A percentile compares a stretch with the other conserved stretches of the same genome.
Conservation (phyloP, 1,140 invertebrate species). For the Bombus difficillimus region DNA sequence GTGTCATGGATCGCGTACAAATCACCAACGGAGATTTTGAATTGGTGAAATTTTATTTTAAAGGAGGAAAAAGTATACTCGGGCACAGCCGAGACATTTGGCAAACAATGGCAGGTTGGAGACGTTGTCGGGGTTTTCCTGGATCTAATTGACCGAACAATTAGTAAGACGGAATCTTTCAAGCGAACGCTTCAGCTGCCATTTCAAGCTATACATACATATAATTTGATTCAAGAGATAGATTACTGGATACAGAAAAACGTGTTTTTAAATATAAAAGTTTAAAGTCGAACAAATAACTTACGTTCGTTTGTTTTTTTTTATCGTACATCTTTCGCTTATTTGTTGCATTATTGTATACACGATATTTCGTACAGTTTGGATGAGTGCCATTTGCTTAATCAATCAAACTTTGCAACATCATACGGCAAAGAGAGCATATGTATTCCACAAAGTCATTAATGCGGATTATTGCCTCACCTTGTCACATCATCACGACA, state of each 20-base stretch:
- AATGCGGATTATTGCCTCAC: conserved; percentile 21
- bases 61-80: conserved; percentile 97
- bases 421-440: neutral
- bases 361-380: neutral
- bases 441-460: conserved; percentile 3
- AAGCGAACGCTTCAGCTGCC: conserved; percentile 78
- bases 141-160: conserved; percentile 97
- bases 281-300: neutral
- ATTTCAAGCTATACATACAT: conserved; percentile 71
- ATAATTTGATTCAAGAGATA: conserved; percentile 70
- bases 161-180: conserved; percentile 91
- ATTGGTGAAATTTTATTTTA: conserved; percentile 81
- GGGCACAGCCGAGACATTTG: conserved; percentile 94
- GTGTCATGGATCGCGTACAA: conserved; percentile 10
- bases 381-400: conserved; percentile 5
- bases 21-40: conserved; percentile 47
- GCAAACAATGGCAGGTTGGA: conserved; percentile 96
- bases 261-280: neutral
- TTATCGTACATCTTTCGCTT: neutral
- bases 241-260: conserved; percentile 74
- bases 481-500: conserved; percentile 40
- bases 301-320: neutral
- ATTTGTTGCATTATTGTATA: neutral
- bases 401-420: neutral
- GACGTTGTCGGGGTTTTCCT: conserved; percentile 98